Evolutionary conservation across 1,140 invertebrate species (phyloP), one percentile per base, ranked within the genome.

Genomic region (Piezodorus guildinii): DNA sequence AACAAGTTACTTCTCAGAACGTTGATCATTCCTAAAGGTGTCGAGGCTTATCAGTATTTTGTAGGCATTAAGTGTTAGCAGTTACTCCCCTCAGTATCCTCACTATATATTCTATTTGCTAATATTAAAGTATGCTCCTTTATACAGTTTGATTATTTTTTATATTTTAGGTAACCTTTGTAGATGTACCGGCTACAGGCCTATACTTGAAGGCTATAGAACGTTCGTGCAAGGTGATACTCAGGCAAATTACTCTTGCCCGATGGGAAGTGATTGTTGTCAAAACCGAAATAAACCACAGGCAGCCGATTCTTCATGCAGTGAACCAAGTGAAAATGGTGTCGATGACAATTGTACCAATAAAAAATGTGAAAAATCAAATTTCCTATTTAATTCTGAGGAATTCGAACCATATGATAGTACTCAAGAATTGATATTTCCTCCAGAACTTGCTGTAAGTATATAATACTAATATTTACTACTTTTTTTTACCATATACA

Each of bases 401-500:
- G 23, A 21, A 2, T 25, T 56, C 5, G 15, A 25, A 21, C 86
- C 87, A 0, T 88, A 89, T 65, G 88, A 96, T 77, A 76, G 85
- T 6, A 81, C 85, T 14, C 92, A 96, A 74, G 94, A 97, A 77
- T 85, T 89, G 1, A 96, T 96, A 70, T 97, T 97, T 77, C 94
- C 94, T 43, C 89, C 92, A 2, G 90, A 94, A 74, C 52, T 56
- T 27, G 52, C 52, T 56, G 52, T 56, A 56, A 23, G 52, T 56
- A 23, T 25, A 56, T 27, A 23, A 15, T 56, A 21, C 17, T 14
- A n/a, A n/a, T n/a, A n/a, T n/a, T n/a, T n/a, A n/a, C n/a, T n/a
- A n/a, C n/a, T n/a, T n/a, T n/a, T n/a, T n/a, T n/a, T n/a, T n/a
- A n/a, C n/a, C n/a, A n/a, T n/a, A n/a, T n/a, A n/a, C n/a, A n/a